Evolutionary conservation across 2,888 invertebrate genomes (phyloP), one percentile per base, ranked within the genome.

Genomic region (Philaethria dido): DNA sequence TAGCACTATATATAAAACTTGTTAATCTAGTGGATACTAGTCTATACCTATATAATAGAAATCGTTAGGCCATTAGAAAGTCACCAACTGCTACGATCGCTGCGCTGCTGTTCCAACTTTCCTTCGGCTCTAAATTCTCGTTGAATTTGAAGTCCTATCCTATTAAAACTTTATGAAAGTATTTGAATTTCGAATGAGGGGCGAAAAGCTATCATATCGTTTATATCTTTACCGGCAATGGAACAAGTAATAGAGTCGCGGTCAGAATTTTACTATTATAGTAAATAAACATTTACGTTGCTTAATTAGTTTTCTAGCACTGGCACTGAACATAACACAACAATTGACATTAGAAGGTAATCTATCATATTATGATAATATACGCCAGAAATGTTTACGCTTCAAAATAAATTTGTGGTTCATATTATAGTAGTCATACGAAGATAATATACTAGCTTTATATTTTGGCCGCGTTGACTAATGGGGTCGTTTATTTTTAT

Each of bases 101-200:
- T 71, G 73, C n/a, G 77, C 76, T 77, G 80, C 77, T 79, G 78
- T 80, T 81, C 83, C 79, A 88, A 88, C 83, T 86, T 86, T 82
- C 75, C 81, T 80, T 75, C 79, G 76, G 83, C 79, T 83, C 84
- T 80, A 85, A 85, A 86, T 86, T 88, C 84, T 85, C 83, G 80
- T 85, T 86, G 88, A 91, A 89, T 89, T 87, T 89, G 86, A 88
- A 91, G 85, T 88, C 85, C 85, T 86, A 91, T 89, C 91, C 88
- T 90, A 92, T 92, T 92, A 92, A 92, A 92, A 92, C 89, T 92
- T 92, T 87, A 85, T 76, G 80, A 81, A 89, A 89, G 90, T 90
- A 92, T 92, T 89, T 88, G 89, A 92, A 92, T 89, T 89, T 85
- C 83, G 87, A 89, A 91, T 88, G 88, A 91, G 88, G 88, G 89